Evolutionary conservation across 2,888 invertebrate genomes (phyloP).

Genomic region (Tenthredo scrophulariae): DNA sequence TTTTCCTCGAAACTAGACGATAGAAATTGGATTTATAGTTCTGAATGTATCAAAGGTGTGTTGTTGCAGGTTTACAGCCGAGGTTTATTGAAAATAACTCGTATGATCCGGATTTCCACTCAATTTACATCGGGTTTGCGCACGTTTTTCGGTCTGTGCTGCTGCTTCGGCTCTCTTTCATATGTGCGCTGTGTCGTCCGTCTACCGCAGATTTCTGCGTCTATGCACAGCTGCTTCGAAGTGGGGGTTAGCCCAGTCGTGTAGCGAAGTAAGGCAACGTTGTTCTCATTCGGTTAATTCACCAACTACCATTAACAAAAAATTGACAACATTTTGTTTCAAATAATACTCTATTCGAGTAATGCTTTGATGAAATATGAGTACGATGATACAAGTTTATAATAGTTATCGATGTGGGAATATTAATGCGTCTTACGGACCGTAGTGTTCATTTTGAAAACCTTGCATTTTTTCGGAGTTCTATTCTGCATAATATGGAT

Average conservation of each 20-base stretch:
- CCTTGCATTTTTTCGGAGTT: conserved; percentile 65
- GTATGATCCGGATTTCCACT: not conserved
- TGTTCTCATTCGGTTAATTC: conserved; percentile 1
- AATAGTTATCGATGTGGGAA: conserved; percentile 55
- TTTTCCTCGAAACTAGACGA: not conserved
- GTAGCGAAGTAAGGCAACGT: conserved; percentile 22
- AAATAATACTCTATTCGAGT: not conserved
- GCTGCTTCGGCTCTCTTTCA: not conserved
- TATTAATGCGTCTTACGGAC: conserved; percentile 67
- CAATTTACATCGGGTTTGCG: not conserved
- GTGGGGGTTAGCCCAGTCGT: conserved; percentile 9
- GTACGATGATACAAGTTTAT: not conserved
- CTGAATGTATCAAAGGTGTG: not conserved
- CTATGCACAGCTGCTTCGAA: conserved; percentile 12
- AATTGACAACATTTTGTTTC: conserved; percentile 17
- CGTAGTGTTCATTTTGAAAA: conserved; percentile 64
- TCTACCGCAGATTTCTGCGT: not conserved
- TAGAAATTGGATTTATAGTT: not conserved
- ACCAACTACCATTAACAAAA: conserved; percentile 13
- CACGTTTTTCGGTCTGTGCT: not conserved
- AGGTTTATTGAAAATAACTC: not conserved
- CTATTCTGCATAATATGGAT: conserved; percentile 69
- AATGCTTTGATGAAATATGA: conserved; percentile 11
- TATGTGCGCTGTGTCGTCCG: not conserved
- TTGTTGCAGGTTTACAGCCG: not conserved